Base-by-base conservation (phyloP, 1,140 invertebrate genomes). In the Drosophila kepulauana region DNA sequence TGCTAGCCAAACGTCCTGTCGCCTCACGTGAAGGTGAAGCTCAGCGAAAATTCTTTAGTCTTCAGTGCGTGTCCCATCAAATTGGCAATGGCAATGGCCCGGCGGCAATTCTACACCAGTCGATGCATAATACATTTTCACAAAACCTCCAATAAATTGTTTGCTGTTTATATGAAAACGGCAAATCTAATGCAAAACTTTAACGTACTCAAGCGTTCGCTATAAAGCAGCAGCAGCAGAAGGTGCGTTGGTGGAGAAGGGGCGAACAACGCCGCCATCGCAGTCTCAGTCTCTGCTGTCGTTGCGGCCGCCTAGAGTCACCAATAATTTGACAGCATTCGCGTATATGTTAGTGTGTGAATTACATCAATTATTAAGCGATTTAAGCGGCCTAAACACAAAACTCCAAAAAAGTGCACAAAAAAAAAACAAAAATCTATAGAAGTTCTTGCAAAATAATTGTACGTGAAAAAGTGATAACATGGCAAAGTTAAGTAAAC, bases 151-250 rank as follows among this genome's bases (percentile, higher is more conserved):
- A 92, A 88, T 46, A 92, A 92, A 77, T 64, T 92, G 63, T 92
- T 91, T 92, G 91, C 91, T 91, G 91, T 91, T 80, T 92, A 92
- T 78, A 92, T 92, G 91, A 92, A 92, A 92, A 92, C 91, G 75
- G 91, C 91, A 88, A 92, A 81, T 92, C 66, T 92, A 78, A 91
- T 91, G 87, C 91, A 92, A 89, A 92, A 88, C 76, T 88, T 85
- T 16, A 91, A 92, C 58, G 91, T 92, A 48, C 78, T 92, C 8
- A 92, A 92, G 81, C 84, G 91, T 63, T 92, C 91, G 64, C 90
- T 92, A 52, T 92, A 92, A 25, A 92, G 71, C 16, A 63, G 38
- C 3, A 35, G 64, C 6, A 38, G 35, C 35, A 61, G 28, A 38
- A 38, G 57, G 33, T 30, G 73, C 54, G 20, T 25, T 64, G 76